Base-by-base conservation (phyloP, 64 coral and sea anemone genomes). In the Anthopleura sola region DNA sequence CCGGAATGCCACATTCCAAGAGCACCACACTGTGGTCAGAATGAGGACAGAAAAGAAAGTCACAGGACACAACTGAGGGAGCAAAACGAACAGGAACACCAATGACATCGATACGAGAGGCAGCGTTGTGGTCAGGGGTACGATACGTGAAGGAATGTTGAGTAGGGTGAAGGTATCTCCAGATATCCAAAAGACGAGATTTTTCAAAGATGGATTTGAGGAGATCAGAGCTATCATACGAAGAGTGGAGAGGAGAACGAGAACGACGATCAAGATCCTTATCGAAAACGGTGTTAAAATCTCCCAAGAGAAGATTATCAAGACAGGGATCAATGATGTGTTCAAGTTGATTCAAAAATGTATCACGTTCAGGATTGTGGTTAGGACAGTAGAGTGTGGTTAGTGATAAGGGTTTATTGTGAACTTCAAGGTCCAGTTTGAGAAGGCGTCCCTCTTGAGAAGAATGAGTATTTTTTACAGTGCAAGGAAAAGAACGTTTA, bases 241-340 rank as follows among this genome's bases (percentile, higher is more conserved):
- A 81, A 32, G n/a, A 3, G 5, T 60, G 12, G 6, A 29, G 19
- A 24, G 49, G 17, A 16, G 37, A 15, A n/a, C 68, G 47, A 4
- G 58, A 34, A 0, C 8, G 20, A 0, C 88, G n/a, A 50, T 90
- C 88, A 75, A 90, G 0, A 2, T 0, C 7, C 12, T 26, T 19
- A 60, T 91, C 78, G 38, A 91, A 86, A 4, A 91, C 90, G 82
- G 90, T 18, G 21, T 87, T 91, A 24, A 66, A 68, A n/a, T 85
- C 83, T 0, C 83, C 83, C 6, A 39, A 20, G 2, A 85, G 6
- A 23, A 85, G 10, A 9, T 53, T 38, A 1, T 36, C 55, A 20
- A 23, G n/a, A 13, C 58, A 9, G 1, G 56, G 83, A 31, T 85
- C 83, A 68, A 85, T 20, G 13, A 28, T 6, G 3, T 28, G 9